Conservation (phyloP, 1,140 invertebrate genomes). For the Bombus affinis region DNA sequence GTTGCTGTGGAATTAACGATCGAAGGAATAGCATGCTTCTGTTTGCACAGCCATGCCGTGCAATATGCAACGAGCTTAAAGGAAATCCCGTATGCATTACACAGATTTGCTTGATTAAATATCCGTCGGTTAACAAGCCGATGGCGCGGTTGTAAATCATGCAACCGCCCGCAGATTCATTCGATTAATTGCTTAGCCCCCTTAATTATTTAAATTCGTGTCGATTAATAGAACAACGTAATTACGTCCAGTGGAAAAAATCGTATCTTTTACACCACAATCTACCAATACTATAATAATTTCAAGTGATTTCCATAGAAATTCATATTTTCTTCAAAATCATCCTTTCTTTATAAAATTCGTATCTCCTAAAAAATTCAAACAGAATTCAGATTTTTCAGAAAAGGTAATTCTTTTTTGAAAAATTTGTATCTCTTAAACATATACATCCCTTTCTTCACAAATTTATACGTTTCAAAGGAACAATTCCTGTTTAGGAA, state of each 20-base stretch:
- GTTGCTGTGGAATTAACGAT: too few species aligned
- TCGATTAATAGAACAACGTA: background rate
- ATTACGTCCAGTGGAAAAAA: background rate
- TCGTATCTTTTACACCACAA: too few species aligned
- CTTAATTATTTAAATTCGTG: conserved; percentile 34
- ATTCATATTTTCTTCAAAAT: background rate
- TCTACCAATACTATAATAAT: too few species aligned
- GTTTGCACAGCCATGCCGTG: background rate
- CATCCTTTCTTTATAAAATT: background rate
- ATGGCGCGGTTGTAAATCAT: conserved; percentile 1
- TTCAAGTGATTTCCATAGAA: too few species aligned
- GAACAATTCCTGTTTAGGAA: too few species aligned
- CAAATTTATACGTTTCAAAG: too few species aligned
- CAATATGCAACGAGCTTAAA: background rate
- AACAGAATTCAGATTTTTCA: too few species aligned
- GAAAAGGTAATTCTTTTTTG: too few species aligned
- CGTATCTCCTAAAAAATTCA: too few species aligned
- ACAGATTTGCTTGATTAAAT: conserved; percentile 22
- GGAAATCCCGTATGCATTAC: conserved; percentile 7
- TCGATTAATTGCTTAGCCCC: background rate
- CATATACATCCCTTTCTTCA: too few species aligned
- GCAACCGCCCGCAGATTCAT: background rate
- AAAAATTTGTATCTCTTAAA: too few species aligned
- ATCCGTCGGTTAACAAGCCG: background rate
- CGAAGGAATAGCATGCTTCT: background rate